phyloP scores from a whole-genome alignment of 2,113 vertebrate genomes.

The Notothenia coriiceps region DNA sequence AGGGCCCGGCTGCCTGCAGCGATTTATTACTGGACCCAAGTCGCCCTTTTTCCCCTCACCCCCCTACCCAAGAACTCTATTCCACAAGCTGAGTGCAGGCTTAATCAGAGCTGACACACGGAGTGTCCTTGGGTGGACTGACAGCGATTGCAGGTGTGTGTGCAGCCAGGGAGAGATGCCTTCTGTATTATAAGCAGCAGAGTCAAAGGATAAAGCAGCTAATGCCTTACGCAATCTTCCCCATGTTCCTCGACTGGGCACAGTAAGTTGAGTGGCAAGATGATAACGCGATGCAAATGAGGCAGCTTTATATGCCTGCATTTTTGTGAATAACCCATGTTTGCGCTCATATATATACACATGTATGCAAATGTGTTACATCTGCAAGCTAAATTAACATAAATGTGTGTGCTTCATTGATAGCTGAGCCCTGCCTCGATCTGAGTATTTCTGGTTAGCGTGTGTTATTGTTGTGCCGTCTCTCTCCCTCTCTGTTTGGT shows the following conservation, averaged over 20 bases:
- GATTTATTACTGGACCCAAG: slow-evolving; percentile 79
- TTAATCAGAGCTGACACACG: slow-evolving; percentile 77
- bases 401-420: slow-evolving; percentile 33
- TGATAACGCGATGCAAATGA: slow-evolving; percentile 32
- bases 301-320: not conserved
- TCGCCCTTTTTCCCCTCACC: slow-evolving; percentile 49
- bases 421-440: not conserved
- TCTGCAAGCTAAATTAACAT: slow-evolving; percentile 45
- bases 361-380: slow-evolving; percentile 46
- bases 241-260: slow-evolving; percentile 14
- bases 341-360: slow-evolving; percentile 1
- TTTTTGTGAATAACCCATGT: slow-evolving; percentile 24
- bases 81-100: slow-evolving; percentile 67
- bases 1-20: slow-evolving; percentile 72
- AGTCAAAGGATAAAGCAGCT: slow-evolving; percentile 43
- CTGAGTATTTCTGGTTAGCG: slow-evolving; percentile 20
- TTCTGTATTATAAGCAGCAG: slow-evolving; percentile 53
- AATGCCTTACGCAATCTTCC: slow-evolving; percentile 16
- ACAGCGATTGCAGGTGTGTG: slow-evolving; percentile 58
- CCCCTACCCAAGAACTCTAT: slow-evolving; percentile 62
- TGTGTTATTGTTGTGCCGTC: slow-evolving; percentile 30
- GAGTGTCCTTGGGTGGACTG: slow-evolving; percentile 72
- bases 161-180: slow-evolving; percentile 24
- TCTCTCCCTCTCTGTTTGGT: slow-evolving; percentile 3
- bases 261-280: slow-evolving; percentile 10